Percentiles rank a stretch among this genome's conserved stretches.
Evolutionary conservation across 2,113 vertebrate genomes (phyloP).

Genomic region (Psammodynastes pulverulentus): DNA sequence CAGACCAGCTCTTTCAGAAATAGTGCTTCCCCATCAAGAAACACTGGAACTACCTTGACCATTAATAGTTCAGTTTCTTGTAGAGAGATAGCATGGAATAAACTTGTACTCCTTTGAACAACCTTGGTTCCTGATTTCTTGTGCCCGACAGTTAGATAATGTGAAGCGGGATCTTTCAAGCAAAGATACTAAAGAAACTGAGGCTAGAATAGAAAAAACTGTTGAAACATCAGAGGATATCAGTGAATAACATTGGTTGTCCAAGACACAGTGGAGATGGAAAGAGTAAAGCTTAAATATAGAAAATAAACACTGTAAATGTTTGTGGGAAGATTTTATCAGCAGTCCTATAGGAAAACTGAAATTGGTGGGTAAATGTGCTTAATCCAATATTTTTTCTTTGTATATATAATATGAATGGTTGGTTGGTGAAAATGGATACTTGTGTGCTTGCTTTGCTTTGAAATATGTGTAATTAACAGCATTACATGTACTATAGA

Average conservation of each 20-base stretch:
- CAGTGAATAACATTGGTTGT: background rate
- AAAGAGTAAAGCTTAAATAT: background rate
- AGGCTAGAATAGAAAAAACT: background rate
- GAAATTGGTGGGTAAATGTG: background rate
- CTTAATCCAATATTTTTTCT: background rate
- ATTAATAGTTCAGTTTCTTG: background rate
- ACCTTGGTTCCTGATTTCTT: background rate
- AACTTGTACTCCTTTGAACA: background rate
- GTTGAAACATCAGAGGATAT: background rate
- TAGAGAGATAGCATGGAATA: background rate
- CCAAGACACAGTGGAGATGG: background rate
- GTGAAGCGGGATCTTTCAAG: background rate
- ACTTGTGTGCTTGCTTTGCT: background rate
- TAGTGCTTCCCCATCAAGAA: background rate
- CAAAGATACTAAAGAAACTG: background rate
- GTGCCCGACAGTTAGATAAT: background rate
- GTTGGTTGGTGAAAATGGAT: background rate
- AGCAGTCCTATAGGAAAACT: background rate
- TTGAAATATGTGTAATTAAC: background rate
- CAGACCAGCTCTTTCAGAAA: background rate
- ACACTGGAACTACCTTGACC: background rate
- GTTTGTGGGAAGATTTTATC: background rate
- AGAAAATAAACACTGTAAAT: background rate
- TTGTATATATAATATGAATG: background rate
- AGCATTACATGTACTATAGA: background rate